Conservation (phyloP, 2,888 invertebrate genomes). For the Gnatocerus cornutus region DNA sequence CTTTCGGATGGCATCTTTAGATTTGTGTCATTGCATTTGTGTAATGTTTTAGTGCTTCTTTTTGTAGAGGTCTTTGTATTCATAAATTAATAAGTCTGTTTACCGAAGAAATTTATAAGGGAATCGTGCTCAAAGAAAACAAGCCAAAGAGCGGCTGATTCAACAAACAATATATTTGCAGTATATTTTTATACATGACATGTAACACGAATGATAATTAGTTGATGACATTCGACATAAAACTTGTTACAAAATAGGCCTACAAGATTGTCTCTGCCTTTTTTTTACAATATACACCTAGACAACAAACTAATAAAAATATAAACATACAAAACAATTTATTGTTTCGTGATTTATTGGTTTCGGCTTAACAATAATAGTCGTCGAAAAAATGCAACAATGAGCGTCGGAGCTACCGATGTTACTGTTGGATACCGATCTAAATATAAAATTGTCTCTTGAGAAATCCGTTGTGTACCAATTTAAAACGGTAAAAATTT, state of each 20-base stretch:
- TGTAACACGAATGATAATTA: slow-evolving; percentile 62
- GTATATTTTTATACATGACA: slow-evolving; percentile 62
- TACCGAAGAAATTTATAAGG: slow-evolving; percentile 1
- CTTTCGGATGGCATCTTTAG: too few relatives aligned
- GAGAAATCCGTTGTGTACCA: slow-evolving; percentile 36
- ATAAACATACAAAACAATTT: slow-evolving; percentile 41
- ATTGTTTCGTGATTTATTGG: slow-evolving; percentile 18
- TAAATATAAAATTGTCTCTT: slow-evolving; percentile 31
- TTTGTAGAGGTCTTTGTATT: too few relatives aligned
- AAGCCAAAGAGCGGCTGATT: slow-evolving; percentile 38
- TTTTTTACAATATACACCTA: slow-evolving; percentile 36
- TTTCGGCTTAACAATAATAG: slow-evolving; percentile 17
- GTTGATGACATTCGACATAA: slow-evolving; percentile 53
- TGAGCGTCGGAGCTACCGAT: slow-evolving; percentile 20
- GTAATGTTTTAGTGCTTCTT: too few relatives aligned
- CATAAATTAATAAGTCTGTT: neutral
- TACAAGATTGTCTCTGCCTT: slow-evolving; percentile 68
- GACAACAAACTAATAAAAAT: slow-evolving; percentile 45
- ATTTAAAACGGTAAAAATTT: slow-evolving; percentile 31
- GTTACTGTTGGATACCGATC: slow-evolving; percentile 27
- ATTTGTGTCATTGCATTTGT: too few relatives aligned
- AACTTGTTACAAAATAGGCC: slow-evolving; percentile 68
- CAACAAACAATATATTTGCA: slow-evolving; percentile 66
- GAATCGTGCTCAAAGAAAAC: slow-evolving; percentile 5
- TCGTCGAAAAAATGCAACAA: slow-evolving; percentile 17